phyloP scores from a whole-genome alignment of 1,140 invertebrate species.

The Lasaia peninsularis region DNA sequence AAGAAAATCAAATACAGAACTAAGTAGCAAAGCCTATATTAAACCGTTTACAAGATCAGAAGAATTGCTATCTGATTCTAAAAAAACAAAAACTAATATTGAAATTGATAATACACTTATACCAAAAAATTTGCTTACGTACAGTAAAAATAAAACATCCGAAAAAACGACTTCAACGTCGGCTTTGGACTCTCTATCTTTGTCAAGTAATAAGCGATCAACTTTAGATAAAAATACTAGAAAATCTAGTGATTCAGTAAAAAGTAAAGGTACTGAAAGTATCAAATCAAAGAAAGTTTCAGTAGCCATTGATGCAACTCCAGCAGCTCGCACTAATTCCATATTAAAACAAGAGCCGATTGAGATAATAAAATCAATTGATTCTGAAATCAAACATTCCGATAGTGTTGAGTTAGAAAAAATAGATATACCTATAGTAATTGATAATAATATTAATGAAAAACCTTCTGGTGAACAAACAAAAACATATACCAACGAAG shows the following conservation, averaged over 20 bases:
- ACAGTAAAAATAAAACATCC: slow-evolving; percentile 51
- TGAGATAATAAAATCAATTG: slow-evolving; percentile 81
- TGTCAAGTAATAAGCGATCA: slow-evolving; percentile 56
- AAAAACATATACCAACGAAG: slow-evolving; percentile 70
- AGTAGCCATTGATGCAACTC: slow-evolving; percentile 86
- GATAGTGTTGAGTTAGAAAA: slow-evolving; percentile 55
- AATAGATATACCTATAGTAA: slow-evolving; percentile 63
- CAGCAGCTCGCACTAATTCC: slow-evolving; percentile 82
- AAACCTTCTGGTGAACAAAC: slow-evolving; percentile 29
- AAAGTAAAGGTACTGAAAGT: slow-evolving; percentile 66
- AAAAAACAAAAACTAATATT: slow-evolving; percentile 40
- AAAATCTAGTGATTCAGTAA: slow-evolving; percentile 67
- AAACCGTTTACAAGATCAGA: slow-evolving; percentile 60
- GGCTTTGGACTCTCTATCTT: slow-evolving; percentile 59
- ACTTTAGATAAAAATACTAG: slow-evolving; percentile 39
- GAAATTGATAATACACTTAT: slow-evolving; percentile 34
- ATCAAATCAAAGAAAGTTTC: slow-evolving; percentile 82
- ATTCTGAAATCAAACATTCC: slow-evolving; percentile 55
- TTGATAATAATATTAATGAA: slow-evolving; percentile 23
- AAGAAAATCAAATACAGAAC: slow-evolving; percentile 75
- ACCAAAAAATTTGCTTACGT: slow-evolving; percentile 37
- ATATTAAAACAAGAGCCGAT: slow-evolving; percentile 86
- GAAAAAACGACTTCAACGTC: slow-evolving; percentile 72
- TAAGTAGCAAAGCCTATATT: slow-evolving; percentile 60
- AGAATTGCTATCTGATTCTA: slow-evolving; percentile 56